Percentiles rank a stretch among this genome's conserved stretches.
These are phyloP conservation scores for Nycteola revayana DNA, from an alignment of 2,888 invertebrate species.

Conservation along the genomic window DNA sequence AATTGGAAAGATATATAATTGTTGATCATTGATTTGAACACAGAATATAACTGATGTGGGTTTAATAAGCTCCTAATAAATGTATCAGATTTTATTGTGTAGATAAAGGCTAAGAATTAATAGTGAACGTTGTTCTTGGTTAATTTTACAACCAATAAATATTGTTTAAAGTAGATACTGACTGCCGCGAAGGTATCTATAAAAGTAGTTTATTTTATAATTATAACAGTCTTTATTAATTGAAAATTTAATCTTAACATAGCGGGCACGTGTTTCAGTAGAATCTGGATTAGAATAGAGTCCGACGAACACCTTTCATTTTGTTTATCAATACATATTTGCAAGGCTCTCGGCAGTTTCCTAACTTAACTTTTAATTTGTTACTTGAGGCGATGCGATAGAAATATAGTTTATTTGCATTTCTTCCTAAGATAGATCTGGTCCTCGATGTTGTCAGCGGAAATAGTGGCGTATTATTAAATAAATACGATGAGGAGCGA, in stretches of 20 bases:
- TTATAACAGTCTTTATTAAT: constrained; percentile 4
- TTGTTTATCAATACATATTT: constrained; percentile 6
- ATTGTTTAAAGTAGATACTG: background rate
- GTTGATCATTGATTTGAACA: constrained; percentile 13
- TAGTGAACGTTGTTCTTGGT: too few species aligned
- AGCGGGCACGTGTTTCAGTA: background rate
- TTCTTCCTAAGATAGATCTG: constrained; percentile 30
- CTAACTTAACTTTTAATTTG: constrained; percentile 19
- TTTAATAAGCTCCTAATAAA: too few species aligned
- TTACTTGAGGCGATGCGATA: constrained; percentile 4
- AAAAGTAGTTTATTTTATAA: constrained; percentile 5
- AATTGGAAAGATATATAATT: constrained; percentile 33
- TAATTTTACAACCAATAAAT: too few species aligned
- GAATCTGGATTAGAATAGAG: constrained; percentile 4
- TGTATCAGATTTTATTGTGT: too few species aligned
- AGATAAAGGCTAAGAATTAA: too few species aligned
- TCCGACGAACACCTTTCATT: constrained; percentile 1
- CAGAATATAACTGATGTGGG: constrained; percentile 3
- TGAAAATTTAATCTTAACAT: constrained; percentile 4
- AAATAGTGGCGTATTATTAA: constrained; percentile 50
- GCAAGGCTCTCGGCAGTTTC: background rate
- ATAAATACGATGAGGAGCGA: constrained; percentile 34
- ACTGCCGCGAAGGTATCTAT: background rate
- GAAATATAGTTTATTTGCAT: constrained; percentile 29
- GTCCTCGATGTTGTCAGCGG: constrained; percentile 42